Percentiles rank a stretch among this genome's conserved stretches.
Evolutionary conservation across 2,888 invertebrate genomes (phyloP).

Genomic region (Drosophila neotestacea): DNA sequence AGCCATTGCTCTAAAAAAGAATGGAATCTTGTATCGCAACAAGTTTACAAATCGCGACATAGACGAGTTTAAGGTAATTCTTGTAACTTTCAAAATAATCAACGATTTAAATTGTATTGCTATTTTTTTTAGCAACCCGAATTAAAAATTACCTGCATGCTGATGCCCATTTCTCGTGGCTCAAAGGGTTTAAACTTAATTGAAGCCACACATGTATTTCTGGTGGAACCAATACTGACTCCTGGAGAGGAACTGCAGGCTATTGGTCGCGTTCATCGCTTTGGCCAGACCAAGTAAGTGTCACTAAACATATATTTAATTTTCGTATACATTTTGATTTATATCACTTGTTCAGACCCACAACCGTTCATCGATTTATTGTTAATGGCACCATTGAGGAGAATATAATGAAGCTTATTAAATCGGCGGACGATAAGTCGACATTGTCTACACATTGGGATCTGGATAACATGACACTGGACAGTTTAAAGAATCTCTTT

Average conservation of each 20-base stretch:
- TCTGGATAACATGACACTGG: conserved; percentile 75
- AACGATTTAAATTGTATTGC: background rate
- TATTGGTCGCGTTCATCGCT: conserved; percentile 91
- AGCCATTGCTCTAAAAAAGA: conserved; percentile 72
- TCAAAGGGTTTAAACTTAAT: conserved; percentile 92
- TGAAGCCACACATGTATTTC: conserved; percentile 91
- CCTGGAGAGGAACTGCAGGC: conserved; percentile 91
- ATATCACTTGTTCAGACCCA: conserved; percentile 83
- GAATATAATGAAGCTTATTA: conserved; percentile 85
- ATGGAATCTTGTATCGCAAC: conserved; percentile 71
- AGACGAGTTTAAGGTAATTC: conserved; percentile 86
- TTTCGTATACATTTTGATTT: too few relatives aligned
- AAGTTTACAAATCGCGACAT: conserved; percentile 82
- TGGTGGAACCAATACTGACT: conserved; percentile 91
- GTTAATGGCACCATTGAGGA: conserved; percentile 90
- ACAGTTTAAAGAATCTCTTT: conserved; percentile 71
- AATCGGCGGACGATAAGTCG: conserved; percentile 83
- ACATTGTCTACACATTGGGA: conserved; percentile 77
- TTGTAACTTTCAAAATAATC: background rate
- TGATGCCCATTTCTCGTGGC: conserved; percentile 90
- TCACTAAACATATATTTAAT: too few relatives aligned
- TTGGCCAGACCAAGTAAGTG: conserved; percentile 90
- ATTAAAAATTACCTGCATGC: conserved; percentile 86
- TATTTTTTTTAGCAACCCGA: conserved; percentile 82
- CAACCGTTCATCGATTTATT: conserved; percentile 90